Conservation (phyloP, 2,113 vertebrate genomes). For the crab-eating macaque (Macaca fascicularis) region T2T-MFA8v1.1 NC_088395.1:149530001-149530500, state of each 20-base stretch:
- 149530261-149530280: constrained; percentile 48
- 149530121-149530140: constrained; percentile 5
- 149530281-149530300: background rate
- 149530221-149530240: constrained; percentile 51
- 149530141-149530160: constrained; percentile 12
- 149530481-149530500: background rate
- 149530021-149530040: background rate
- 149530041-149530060: background rate
- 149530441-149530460: background rate
- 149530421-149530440: background rate
- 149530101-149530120: constrained; percentile 44
- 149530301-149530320: background rate
- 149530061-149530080: background rate
- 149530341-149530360: background rate
- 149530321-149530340: background rate
- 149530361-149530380: background rate
- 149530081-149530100: constrained; percentile 37
- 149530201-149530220: background rate
- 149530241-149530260: constrained; percentile 16
- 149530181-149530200: constrained; percentile 45
- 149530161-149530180: constrained; percentile 35
- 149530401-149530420: background rate
- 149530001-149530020: background rate
- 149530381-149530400: background rate
- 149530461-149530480: background rate